These are phyloP conservation scores for Alcedo quadribrachys DNA, from an alignment of 2,797 vertebrate species.

Conservation along the genomic window DNA sequence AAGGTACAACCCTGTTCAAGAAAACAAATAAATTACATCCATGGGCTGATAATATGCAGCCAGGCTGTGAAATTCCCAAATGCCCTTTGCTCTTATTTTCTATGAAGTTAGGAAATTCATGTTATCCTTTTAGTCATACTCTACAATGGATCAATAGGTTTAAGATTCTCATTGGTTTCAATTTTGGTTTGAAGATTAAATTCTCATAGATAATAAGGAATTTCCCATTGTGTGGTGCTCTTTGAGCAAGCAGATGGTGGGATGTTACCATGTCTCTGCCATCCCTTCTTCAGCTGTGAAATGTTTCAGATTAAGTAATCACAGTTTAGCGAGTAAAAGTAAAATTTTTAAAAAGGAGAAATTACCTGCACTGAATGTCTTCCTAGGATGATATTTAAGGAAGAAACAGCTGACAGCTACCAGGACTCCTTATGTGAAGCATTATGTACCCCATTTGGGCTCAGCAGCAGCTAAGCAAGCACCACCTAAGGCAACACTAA, in stretches of 20 bases:
- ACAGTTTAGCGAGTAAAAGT: background rate
- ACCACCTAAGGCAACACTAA: background rate
- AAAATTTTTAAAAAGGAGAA: background rate
- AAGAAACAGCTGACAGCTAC: background rate
- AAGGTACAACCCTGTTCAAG: background rate
- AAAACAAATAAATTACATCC: background rate
- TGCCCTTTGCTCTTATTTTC: background rate
- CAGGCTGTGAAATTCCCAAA: background rate
- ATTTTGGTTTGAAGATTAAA: background rate
- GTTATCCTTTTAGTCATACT: constrained; percentile 15
- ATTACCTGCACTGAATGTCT: background rate
- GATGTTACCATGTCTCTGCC: background rate
- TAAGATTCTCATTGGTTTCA: background rate
- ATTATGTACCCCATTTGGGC: background rate
- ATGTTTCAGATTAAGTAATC: background rate
- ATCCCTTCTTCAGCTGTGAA: background rate
- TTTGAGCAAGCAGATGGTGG: background rate
- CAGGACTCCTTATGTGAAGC: background rate
- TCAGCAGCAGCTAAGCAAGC: background rate
- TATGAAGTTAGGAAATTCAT: background rate
- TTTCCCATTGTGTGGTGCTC: background rate
- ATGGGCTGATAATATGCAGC: background rate
- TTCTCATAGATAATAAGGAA: background rate
- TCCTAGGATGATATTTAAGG: background rate
- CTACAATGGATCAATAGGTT: background rate